phyloP scores from a whole-genome alignment of 1,140 invertebrate species.

The Cardiocondyla obscurior region DNA sequence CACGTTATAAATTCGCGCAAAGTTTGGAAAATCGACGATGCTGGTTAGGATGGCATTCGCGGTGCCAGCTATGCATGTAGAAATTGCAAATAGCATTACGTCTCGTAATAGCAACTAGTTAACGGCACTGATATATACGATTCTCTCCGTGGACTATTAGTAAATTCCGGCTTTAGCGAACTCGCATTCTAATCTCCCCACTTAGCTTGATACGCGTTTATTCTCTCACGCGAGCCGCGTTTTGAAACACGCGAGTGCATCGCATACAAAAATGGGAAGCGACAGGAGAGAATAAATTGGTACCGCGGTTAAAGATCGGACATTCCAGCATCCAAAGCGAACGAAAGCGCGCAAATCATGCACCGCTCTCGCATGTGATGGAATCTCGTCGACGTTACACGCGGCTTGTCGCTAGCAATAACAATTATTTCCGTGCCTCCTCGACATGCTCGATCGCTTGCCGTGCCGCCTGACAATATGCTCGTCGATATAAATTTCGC shows the following conservation, averaged over 20 bases:
- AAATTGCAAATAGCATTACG: conserved; percentile 44
- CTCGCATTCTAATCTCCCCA: conserved; percentile 39
- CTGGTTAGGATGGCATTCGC: conserved; percentile 2
- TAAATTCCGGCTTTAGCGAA: conserved; percentile 13
- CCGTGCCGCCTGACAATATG: conserved; percentile 4
- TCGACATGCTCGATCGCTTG: conserved; percentile 40
- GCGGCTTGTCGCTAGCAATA: conserved; percentile 72
- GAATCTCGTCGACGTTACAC: conserved; percentile 71
- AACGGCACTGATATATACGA: conserved; percentile 41
- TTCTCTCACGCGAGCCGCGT: not conserved
- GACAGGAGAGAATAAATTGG: conserved; percentile 37
- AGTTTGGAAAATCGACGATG: conserved; percentile 55
- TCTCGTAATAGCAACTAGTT: conserved; percentile 60
- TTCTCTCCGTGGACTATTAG: conserved; percentile 47
- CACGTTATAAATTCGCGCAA: conserved; percentile 62
- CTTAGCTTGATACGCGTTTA: not conserved
- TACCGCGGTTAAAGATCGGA: not conserved
- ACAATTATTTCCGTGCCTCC: conserved; percentile 70
- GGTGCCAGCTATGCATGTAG: not conserved
- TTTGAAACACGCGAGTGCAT: not conserved
- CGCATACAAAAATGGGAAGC: not conserved
- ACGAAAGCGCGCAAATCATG: conserved; percentile 19
- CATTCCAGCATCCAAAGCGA: not conserved
- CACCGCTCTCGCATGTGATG: conserved; percentile 60
- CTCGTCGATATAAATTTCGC: conserved; percentile 62